Conservation (phyloP, 2,797 vertebrate genomes). For the Phrynocephalus guinanensis region DNA sequence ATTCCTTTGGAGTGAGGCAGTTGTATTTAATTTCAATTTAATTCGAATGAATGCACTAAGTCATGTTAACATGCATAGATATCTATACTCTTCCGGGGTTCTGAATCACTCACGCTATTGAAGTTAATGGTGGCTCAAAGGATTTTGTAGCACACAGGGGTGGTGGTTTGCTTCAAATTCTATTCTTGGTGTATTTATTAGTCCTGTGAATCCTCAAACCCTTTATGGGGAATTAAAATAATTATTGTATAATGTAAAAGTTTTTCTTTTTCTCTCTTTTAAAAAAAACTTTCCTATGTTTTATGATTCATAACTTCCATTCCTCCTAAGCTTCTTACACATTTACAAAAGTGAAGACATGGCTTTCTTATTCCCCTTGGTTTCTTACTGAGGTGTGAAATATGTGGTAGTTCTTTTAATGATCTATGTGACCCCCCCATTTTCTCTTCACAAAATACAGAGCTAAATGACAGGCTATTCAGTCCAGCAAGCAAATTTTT, state of each 20-base stretch:
- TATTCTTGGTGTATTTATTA: not conserved
- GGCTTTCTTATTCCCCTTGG: not conserved
- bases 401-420: accelerated
- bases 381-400: not conserved
- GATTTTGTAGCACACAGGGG: accelerated
- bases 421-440: not conserved
- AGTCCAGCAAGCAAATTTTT: not conserved
- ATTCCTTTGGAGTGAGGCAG: not conserved
- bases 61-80: not conserved
- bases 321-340: constrained; percentile 47
- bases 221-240: constrained; percentile 46
- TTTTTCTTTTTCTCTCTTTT: not conserved
- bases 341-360: not conserved
- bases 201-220: constrained; percentile 25
- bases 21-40: constrained; percentile 20
- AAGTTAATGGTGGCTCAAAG: not conserved
- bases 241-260: not conserved
- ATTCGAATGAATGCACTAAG: not conserved
- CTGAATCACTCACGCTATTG: not conserved
- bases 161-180: not conserved
- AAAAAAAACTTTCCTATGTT: constrained; percentile 21
- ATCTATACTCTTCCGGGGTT: not conserved
- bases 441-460: not conserved
- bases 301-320: constrained; percentile 40
- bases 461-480: not conserved